A percentile compares a stretch with the other conserved stretches of the same genome.
These are phyloP conservation scores for Melieria picta DNA, from an alignment of 2,888 invertebrate species.

Conservation along the genomic window DNA sequence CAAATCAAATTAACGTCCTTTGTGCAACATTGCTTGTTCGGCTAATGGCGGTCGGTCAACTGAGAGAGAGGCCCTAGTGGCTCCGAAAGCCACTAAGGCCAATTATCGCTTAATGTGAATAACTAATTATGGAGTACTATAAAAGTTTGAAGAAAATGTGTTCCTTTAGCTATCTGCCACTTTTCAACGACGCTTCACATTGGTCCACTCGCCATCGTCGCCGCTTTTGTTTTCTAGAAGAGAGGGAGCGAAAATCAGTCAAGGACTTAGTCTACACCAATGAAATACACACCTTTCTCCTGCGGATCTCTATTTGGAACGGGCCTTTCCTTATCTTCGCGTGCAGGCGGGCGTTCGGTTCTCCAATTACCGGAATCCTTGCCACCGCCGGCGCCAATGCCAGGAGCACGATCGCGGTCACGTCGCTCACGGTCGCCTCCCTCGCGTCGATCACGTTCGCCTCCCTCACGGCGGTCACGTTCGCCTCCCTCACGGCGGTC, in stretches of 20 bases:
- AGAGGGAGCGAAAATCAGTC: conserved; percentile 37
- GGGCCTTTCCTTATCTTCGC: conserved; percentile 61
- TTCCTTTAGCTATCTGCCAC: background rate
- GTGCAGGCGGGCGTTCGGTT: conserved; percentile 58
- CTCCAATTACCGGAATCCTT: conserved; percentile 59
- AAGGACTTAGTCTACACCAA: background rate
- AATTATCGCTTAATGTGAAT: too few species aligned
- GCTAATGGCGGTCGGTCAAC: too few species aligned
- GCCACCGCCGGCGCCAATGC: conserved; percentile 45
- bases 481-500: conserved; percentile 45
- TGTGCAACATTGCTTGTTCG: too few species aligned
- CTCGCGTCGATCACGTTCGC: conserved; percentile 48
- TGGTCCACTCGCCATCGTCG: conserved; percentile 72
- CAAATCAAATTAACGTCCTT: too few species aligned
- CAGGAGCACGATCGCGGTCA: conserved; percentile 52
- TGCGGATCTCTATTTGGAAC: conserved; percentile 52
- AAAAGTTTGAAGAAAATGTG: too few species aligned
- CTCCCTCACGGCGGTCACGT: conserved; percentile 40
- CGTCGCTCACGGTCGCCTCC: conserved; percentile 41
- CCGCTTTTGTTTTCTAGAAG: conserved; percentile 68
- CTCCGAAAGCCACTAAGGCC: too few species aligned
- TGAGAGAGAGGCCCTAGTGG: too few species aligned
- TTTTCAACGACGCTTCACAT: conserved; percentile 69
- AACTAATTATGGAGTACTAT: too few species aligned
- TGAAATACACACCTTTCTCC: conserved; percentile 53